A percentile compares a stretch with the other conserved stretches of the same genome.
phyloP scores from a whole-genome alignment of 2,113 vertebrate genomes.

The Siniperca knerii region DNA sequence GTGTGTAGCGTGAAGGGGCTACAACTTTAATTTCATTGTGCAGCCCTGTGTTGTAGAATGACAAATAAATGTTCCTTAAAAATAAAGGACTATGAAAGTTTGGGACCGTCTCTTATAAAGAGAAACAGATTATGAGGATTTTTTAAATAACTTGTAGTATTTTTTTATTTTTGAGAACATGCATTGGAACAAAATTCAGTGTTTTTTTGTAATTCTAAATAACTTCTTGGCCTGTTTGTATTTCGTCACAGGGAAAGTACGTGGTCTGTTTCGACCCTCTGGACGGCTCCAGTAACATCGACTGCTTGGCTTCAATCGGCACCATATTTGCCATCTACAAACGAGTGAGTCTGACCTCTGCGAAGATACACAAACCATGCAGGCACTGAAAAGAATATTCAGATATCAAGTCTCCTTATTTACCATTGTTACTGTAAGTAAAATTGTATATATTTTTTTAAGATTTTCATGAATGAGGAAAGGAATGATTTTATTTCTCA shows the following conservation, averaged over 20 bases:
- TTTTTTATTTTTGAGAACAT: neutral
- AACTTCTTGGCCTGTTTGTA: neutral
- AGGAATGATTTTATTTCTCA: too few relatives aligned
- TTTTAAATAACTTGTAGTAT: neutral
- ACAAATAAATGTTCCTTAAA: too few relatives aligned
- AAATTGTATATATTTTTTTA: neutral
- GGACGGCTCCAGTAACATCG: conserved; percentile 98
- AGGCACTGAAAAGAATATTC: neutral
- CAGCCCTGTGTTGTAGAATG: too few relatives aligned
- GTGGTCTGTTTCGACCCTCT: conserved; percentile 97
- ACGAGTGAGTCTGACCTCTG: conserved; percentile 84
- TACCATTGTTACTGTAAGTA: neutral
- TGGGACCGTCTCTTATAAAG: neutral
- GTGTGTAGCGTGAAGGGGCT: too few relatives aligned
- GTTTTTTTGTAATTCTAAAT: neutral
- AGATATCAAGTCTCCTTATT: neutral
- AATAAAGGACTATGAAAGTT: neutral
- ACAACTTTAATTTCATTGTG: too few relatives aligned
- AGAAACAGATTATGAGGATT: neutral
- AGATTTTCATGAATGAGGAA: too few relatives aligned
- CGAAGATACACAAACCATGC: neutral
- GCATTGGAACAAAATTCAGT: neutral
- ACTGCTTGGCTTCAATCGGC: conserved; percentile 96
- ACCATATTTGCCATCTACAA: conserved; percentile 98
- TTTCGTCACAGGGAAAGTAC: conserved; percentile 91